Evolutionary conservation across 2,797 vertebrate species (phyloP).

Genomic region (Xerus rutilus): DNA sequence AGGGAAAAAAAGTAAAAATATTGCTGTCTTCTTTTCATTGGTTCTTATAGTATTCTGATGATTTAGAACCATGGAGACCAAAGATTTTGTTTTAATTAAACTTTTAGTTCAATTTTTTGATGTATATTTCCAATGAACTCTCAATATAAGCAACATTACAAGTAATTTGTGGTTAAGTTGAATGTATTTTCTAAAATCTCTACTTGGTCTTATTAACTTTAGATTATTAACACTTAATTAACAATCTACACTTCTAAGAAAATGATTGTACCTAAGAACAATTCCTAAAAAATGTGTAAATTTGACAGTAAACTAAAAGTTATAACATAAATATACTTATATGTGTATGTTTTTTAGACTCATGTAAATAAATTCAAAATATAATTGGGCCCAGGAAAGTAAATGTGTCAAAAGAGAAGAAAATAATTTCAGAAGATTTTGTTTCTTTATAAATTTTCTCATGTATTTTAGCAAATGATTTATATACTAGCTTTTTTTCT

Average conservation of each 20-base stretch:
- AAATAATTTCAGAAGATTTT: not conserved
- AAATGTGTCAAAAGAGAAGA: not conserved
- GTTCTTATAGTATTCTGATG: not conserved
- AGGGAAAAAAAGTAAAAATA: not conserved
- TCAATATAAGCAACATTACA: not conserved
- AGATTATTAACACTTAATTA: not conserved
- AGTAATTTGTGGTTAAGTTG: not conserved
- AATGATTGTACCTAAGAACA: too few species aligned
- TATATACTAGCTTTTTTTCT: not conserved
- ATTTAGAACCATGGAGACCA: not conserved
- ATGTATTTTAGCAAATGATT: not conserved
- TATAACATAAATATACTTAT: not conserved
- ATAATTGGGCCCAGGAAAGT: not conserved
- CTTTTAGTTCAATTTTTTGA: not conserved
- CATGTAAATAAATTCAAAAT: not conserved
- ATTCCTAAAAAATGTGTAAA: not conserved
- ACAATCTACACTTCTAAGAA: not conserved
- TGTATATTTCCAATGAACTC: not conserved
- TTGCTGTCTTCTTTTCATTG: not conserved
- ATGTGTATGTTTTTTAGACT: not conserved
- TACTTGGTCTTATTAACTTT: not conserved
- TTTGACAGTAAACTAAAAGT: not conserved
- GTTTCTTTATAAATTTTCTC: not conserved
- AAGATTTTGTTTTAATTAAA: not conserved
- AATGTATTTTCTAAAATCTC: not conserved